A percentile compares a stretch with the other conserved stretches of the same genome.
Conservation (phyloP, 2,113 vertebrate genomes). For the Nesogale talazaci region DNA sequence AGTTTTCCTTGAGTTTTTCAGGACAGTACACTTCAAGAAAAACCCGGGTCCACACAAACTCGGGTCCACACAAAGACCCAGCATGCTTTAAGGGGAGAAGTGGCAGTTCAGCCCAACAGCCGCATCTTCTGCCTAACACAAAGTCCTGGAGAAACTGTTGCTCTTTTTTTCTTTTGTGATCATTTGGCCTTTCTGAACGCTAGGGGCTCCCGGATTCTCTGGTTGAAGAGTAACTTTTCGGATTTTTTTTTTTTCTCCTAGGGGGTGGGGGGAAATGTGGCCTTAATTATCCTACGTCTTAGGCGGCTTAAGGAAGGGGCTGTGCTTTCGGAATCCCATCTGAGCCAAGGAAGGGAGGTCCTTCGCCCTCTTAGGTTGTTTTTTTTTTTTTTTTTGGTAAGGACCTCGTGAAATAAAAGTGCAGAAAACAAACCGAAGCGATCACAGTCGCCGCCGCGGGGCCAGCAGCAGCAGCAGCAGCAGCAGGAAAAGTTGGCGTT, state of each 20-base stretch:
- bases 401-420: slow-evolving; percentile 89
- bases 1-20: slow-evolving; percentile 36
- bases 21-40: slow-evolving; percentile 13
- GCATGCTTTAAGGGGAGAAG: slow-evolving; percentile 14
- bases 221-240: slow-evolving; percentile 76
- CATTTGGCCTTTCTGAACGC: slow-evolving; percentile 79
- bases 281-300: slow-evolving; percentile 88
- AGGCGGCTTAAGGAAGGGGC: slow-evolving; percentile 91
- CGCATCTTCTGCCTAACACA: not conserved
- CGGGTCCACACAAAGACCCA: not conserved
- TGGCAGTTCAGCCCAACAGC: not conserved
- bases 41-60: not conserved
- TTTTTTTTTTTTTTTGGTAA: slow-evolving; percentile 57
- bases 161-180: slow-evolving; percentile 54
- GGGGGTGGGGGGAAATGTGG: slow-evolving; percentile 84
- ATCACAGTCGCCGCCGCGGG: slow-evolving; percentile 83
- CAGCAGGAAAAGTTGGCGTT: slow-evolving; percentile 2
- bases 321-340: slow-evolving; percentile 88
- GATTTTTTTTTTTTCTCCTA: slow-evolving; percentile 78
- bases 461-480: slow-evolving; percentile 63
- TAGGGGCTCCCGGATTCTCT: slow-evolving; percentile 86
- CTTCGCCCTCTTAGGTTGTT: slow-evolving; percentile 14
- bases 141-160: slow-evolving; percentile 51
- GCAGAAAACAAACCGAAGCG: slow-evolving; percentile 83
- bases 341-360: slow-evolving; percentile 80